Evolutionary conservation across 2,888 invertebrate species (phyloP).

Genomic region (Lamellibrachia satsuma): DNA sequence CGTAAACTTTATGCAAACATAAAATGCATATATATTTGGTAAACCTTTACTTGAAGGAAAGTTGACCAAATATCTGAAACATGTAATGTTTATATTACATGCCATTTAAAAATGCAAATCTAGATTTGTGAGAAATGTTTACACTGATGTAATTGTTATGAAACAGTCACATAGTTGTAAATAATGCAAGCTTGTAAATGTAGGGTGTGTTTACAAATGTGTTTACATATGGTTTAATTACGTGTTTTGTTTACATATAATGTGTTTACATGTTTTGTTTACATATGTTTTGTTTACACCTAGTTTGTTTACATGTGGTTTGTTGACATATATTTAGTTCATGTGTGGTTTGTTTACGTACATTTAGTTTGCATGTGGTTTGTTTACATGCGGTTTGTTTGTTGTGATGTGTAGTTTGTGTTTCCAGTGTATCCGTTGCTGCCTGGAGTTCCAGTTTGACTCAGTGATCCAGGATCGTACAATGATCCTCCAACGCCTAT

Average conservation of each 20-base stretch:
- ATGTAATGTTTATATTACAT: neutral
- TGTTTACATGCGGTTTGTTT: too few relatives aligned
- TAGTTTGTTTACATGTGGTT: too few relatives aligned
- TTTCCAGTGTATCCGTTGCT: slow-evolving; percentile 79
- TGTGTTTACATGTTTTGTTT: too few relatives aligned
- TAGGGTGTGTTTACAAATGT: too few relatives aligned
- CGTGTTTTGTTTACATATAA: too few relatives aligned
- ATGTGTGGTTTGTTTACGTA: too few relatives aligned
- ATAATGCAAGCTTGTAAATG: neutral
- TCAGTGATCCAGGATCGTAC: slow-evolving; percentile 95
- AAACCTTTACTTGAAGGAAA: neutral
- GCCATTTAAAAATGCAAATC: neutral
- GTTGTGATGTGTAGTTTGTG: too few relatives aligned
- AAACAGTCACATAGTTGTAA: neutral
- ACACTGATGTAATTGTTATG: neutral
- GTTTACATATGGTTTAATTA: too few relatives aligned
- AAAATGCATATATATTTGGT: neutral
- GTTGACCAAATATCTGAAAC: neutral
- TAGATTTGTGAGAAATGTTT: neutral
- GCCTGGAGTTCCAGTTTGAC: slow-evolving; percentile 98
- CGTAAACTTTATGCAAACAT: neutral
- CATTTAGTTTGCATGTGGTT: too few relatives aligned
- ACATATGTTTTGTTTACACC: too few relatives aligned
- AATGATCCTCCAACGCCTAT: slow-evolving; percentile 93
- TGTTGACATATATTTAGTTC: too few relatives aligned